phyloP scores from a whole-genome alignment of 2,113 vertebrate genomes.

The Paradisaea rubra region DNA sequence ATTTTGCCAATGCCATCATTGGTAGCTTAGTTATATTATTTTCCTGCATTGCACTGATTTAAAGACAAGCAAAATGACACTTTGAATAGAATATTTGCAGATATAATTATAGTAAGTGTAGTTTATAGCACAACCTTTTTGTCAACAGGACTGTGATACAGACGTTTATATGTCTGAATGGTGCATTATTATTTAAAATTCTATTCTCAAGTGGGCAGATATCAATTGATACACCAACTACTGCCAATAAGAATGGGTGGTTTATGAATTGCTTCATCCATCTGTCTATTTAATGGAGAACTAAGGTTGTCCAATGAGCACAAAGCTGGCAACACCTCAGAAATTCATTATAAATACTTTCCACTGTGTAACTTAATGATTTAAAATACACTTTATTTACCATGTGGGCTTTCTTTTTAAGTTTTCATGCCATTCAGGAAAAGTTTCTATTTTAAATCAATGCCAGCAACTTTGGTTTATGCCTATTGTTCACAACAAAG shows the following conservation, averaged over 20 bases:
- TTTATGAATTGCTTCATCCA: not conserved
- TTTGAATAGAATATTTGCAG: not conserved
- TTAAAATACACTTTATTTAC: not conserved
- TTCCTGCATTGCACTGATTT: not conserved
- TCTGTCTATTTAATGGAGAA: constrained; percentile 1
- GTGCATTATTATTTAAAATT: not conserved
- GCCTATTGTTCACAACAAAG: not conserved
- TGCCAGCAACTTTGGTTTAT: not conserved
- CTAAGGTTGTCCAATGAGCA: not conserved
- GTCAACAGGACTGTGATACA: not conserved
- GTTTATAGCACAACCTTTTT: not conserved
- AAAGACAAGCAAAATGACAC: not conserved
- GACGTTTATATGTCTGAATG: not conserved
- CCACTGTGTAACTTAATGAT: not conserved
- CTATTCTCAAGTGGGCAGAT: not conserved
- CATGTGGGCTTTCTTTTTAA: not conserved
- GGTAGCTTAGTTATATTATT: not conserved
- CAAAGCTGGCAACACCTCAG: not conserved
- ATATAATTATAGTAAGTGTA: not conserved
- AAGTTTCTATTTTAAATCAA: not conserved
- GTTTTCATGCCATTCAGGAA: not conserved
- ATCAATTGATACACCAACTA: not conserved
- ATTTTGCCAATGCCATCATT: not conserved
- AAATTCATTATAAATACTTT: not conserved
- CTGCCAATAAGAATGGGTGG: not conserved